Base-by-base conservation (phyloP, 1,140 invertebrate species). In the Sitodiplosis mosellana region DNA sequence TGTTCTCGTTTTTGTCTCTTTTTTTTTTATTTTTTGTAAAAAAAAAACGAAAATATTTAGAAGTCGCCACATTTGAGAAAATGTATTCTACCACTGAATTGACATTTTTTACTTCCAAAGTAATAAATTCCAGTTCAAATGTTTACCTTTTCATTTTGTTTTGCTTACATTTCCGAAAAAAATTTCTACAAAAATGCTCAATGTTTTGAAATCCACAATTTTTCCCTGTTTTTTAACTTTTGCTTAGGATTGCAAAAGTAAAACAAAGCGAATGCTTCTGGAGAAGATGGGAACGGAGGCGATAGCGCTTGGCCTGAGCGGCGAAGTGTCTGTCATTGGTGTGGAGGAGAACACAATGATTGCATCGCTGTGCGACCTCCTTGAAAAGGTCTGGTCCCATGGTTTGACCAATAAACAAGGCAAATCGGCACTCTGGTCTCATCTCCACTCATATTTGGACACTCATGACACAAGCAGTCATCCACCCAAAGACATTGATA, bases 341-440 rank as follows among this genome's bases (percentile, higher is more conserved):
- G 80, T 93, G 1, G 95, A 99, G 70, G 95, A 99, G 64, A 99
- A 94, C 59, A 98, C 94, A 1, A 72, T 99, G 47, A 95, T 99
- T 8, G 92, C 91, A 12, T 88, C 89, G 56, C 72, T 99, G 0
- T 99, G 96, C 70, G 96, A 99, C 70, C 73, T 99, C 33, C 63
- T 99, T 12, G 96, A 99, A 67, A 75, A 95, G 52, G 87, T 99
- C 38, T 99, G 95, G 95, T 89, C 87, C 2, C 94, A 99, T 65
- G 95, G 94, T 0, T 65, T 98, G 15, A 89, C 94, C 60, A 83
- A 81, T 37, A 97, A 96, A 66, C 87, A 94, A 71, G 90, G 89
- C 8, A 94, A 94, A 67, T 94, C 89, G 8, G 87, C 90, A 0
- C 68, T 96, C 0, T 96, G 93, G 92, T 86, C 89, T 43, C 90